Percentiles rank a stretch among this genome's conserved stretches.
These are phyloP conservation scores for Tetragnatha montana DNA, from an alignment of 2,888 invertebrate species.

Conservation along the genomic window DNA sequence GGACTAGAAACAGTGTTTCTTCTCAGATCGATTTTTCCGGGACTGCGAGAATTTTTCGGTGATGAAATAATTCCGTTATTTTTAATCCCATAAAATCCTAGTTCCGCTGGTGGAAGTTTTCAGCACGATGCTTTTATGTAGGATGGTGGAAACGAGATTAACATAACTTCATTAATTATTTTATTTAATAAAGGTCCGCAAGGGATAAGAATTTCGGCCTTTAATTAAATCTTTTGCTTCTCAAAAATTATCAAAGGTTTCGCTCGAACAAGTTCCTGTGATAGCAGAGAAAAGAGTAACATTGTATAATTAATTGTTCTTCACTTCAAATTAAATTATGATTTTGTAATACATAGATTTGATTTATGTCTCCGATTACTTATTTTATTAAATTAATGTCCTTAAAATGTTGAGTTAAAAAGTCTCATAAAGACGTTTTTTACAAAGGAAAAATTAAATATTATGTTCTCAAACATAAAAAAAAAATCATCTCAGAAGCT, in stretches of 20 bases:
- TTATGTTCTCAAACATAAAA: no score
- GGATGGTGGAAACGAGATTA: conserved; percentile 15
- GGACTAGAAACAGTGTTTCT: not conserved
- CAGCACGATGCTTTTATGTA: not conserved
- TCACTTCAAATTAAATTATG: not conserved
- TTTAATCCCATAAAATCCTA: conserved; percentile 8
- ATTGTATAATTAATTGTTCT: not conserved
- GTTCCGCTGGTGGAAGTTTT: not conserved
- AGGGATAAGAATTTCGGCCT: not conserved
- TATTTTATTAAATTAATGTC: no score
- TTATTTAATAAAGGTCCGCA: conserved; percentile 6
- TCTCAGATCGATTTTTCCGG: conserved; percentile 8
- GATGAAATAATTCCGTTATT: conserved; percentile 29
- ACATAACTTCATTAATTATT: conserved; percentile 18
- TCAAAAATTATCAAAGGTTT: not conserved
- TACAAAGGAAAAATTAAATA: no score
- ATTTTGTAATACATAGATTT: not conserved
- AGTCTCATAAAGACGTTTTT: no score
- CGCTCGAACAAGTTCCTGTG: not conserved
- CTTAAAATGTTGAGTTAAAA: no score
- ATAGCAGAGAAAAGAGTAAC: not conserved
- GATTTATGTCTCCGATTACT: no score
- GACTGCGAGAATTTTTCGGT: not conserved
- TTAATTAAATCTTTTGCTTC: not conserved
- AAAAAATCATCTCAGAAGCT: no score